phyloP scores from a whole-genome alignment of 2,888 invertebrate genomes.

The Eutolmus rufibarbis region DNA sequence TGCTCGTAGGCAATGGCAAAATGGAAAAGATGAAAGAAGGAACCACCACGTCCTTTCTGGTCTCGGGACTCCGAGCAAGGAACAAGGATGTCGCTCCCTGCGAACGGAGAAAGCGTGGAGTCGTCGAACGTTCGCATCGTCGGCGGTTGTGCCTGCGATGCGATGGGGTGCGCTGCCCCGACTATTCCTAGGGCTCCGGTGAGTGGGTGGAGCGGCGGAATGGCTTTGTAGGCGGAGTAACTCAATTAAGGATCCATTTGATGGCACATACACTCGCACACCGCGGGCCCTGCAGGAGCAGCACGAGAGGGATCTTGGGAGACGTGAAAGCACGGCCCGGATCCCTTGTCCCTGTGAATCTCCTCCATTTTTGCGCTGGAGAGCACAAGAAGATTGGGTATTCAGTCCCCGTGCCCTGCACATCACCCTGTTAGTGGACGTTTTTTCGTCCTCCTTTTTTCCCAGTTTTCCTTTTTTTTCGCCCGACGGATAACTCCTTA shows the following conservation, averaged over 20 bases:
- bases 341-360: constrained; percentile 9
- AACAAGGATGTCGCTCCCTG: neutral
- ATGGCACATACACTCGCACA: constrained; percentile 55
- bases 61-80: neutral
- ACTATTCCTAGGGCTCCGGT: neutral
- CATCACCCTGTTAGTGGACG: constrained; percentile 23
- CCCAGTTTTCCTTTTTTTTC: neutral
- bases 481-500: constrained; percentile 33
- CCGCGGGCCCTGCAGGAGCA: neutral
- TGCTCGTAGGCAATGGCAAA: neutral
- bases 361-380: constrained; percentile 21
- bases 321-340: constrained; percentile 7
- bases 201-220: neutral
- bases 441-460: neutral
- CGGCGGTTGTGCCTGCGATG: neutral
- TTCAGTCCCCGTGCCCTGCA: constrained; percentile 38
- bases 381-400: constrained; percentile 40
- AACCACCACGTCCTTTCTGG: constrained; percentile 28
- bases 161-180: neutral
- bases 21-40: constrained; percentile 39
- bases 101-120: constrained; percentile 1
- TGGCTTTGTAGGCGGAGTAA: constrained; percentile 60
- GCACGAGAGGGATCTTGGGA: constrained; percentile 23
- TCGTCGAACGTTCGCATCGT: neutral
- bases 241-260: constrained; percentile 64